Evolutionary conservation across 2,888 invertebrate species (phyloP), one percentile per base, ranked within the genome.

Genomic region (Netelia melanura): DNA sequence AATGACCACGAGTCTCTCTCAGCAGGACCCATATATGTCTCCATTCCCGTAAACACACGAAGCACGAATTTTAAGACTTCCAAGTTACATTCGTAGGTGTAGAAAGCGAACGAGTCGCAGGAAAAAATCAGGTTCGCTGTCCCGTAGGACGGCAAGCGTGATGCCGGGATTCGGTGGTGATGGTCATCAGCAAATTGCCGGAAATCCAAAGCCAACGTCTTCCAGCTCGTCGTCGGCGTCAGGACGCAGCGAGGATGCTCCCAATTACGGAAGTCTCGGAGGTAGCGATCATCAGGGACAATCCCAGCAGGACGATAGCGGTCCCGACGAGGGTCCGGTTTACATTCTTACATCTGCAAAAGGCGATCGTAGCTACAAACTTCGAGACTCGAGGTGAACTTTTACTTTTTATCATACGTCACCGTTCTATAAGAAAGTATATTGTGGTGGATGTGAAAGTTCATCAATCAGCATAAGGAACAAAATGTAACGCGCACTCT

Each of bases 321-420:
- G 93, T n/a, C 91, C 94, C 23, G 92, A 93, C 83, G 92, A 93
- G 85, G 92, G 93, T 80, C 92, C 92, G 62, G 93, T 93, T 52
- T 93, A 93, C 86, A 92, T 94, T 84, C 87, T 93, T 38, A 92
- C 93, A 25, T 93, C 93, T 74, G 92, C 93, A 44, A 94, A 94
- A 71, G 93, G 93, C 52, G 93, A 93, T 75, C 92, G 93, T 58
- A 93, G 93, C 88, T 97, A 97, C 94, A 97, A 96, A 92, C 95
- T 97, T 86, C 95, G 96, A 90, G 97, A 97, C 92, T 97, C 97
- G 90, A 96, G 97, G 97, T 96, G 94, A 87, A 74, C 61, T 77
- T 71, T 21, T 62, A 23, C 17, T 67, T 72, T 56, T 62, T 58
- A 54, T 6, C 62, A 1, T 52, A 64, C 43, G 10, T 38, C 38